phyloP scores from a whole-genome alignment of 2,888 invertebrate genomes.

The Helobdella robusta region DNA sequence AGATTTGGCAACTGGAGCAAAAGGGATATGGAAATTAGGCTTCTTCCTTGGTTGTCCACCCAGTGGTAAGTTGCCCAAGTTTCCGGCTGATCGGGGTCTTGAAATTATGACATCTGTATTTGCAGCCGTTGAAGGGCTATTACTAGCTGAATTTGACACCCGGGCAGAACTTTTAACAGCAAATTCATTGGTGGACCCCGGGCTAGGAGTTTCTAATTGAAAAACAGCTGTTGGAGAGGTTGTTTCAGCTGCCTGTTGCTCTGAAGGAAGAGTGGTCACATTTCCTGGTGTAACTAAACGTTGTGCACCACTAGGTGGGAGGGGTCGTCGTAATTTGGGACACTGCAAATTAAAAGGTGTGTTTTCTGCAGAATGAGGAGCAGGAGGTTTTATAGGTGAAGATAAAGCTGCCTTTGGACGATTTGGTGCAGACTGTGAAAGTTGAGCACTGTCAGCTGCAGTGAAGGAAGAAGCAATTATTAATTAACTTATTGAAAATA shows the following conservation, averaged over 20 bases:
- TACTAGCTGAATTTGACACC: neutral
- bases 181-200: neutral
- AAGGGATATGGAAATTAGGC: slow-evolving; percentile 8
- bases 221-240: slow-evolving; percentile 10
- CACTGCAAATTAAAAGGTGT: neutral
- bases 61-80: neutral
- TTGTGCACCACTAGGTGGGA: no score
- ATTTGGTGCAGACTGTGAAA: no score
- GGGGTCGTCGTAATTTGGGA: neutral
- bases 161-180: neutral
- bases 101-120: neutral
- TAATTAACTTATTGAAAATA: no score
- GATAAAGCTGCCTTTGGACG: no score
- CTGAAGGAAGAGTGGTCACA: no score
- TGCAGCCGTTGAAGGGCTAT: neutral
- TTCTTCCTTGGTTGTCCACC: slow-evolving; percentile 13
- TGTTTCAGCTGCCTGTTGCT: no score
- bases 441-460: no score
- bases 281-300: no score
- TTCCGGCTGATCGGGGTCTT: slow-evolving; percentile 19
- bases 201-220: slow-evolving; percentile 19
- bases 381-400: neutral
- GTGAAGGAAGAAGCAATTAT: no score
- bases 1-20: slow-evolving; percentile 13
- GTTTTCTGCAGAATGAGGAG: slow-evolving; percentile 1